Evolutionary conservation across 2,797 vertebrate genomes (phyloP), one percentile per base, ranked within the genome.

Genomic region (Manis crassicaudata): DNA sequence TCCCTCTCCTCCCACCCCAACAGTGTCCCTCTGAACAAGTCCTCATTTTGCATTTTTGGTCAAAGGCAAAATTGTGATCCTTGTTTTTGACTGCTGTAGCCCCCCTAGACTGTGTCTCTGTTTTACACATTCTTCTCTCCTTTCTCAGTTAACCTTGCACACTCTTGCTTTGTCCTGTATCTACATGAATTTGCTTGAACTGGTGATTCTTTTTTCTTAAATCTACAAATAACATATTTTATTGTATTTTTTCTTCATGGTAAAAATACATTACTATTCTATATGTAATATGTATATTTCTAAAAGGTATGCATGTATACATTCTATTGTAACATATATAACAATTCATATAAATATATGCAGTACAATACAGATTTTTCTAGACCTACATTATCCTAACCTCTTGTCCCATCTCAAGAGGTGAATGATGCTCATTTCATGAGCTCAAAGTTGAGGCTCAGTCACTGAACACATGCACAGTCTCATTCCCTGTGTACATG

Each of bases 91-190:
- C 54, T 81, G 16, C 29, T 43, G 21, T 60, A 8, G 5, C 1
- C 7, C 89, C n/a, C 11, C 18, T 6, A 79, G 11, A 58, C 43
- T 56, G 16, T 96, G 46, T 43, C 10, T 95, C 25, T 92, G 7
- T 52, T 96, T 86, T 67, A 83, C 40, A n/a, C 23, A 46, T 35
- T 25, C 46, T 82, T 96, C 40, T 89, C 16, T 88, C 16, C n/a
- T 94, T 86, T 63, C 50, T 92, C 13, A 82, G n/a, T 81, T 65
- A 46, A 88, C 27, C 35, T 87, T 52, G 46, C n/a, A 65, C 62
- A 8, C 4, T 60, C 27, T 90, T 70, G 43, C n/a, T 92, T 95
- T 94, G 29, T 90, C 46, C n/a, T 58, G 1, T 80, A n/a, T 70
- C 35, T 93, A 16, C 37, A 68, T 25, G 88, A 18, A 73, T 94